Base-by-base conservation (phyloP, 2,797 vertebrate genomes). In the Neosalanx taihuensis region DNA sequence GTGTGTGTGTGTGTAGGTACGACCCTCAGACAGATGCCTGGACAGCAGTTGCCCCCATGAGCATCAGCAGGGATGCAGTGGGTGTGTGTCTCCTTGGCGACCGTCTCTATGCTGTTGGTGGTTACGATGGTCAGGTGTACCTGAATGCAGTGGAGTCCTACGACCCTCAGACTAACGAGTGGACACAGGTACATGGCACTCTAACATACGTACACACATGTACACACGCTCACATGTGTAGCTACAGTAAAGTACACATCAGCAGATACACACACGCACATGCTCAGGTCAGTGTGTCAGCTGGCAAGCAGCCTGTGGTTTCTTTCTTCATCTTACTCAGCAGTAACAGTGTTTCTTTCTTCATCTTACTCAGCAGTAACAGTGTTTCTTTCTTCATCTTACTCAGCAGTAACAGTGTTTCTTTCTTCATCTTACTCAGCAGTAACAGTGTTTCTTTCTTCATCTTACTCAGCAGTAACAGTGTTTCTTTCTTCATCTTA, bases 31-130 rank as follows among this genome's bases (percentile, higher is more conserved):
- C 97, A 59, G 97, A 99, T 57, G 85, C 90, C 81, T 99, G 98
- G 98, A 99, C 98, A 1, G 91, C 96, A 33, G 97, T 99, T 31
- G 96, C 98, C 15, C 96, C 98, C 9, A 98, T 99, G 97, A 99
- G 96, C 85, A 93, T 99, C 78, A 97, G 97, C 90, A 93, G 97
- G 82, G 97, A 99, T 67, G 98, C 97, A 0, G 97, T 99, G 53
- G 98, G 97, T 13, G 97, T 99, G 51, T 99, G 98, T 88, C 93
- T 99, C 75, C 94, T 99, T 41, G 97, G 97, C 1, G 96, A 99
- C 87, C 94, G 94, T 41, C 82, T 99, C 62, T 99, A 97, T 6
- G 98, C 97, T 13, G 96, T 99, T 41, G 98, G 98, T 23, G 98
- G 98, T 26, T 98, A 99, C 56, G 96, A 99, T 29, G 97, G 98